phyloP scores from a whole-genome alignment of 53 echinoderm and acorn worm species.

The Glandiceps talaboti region DNA sequence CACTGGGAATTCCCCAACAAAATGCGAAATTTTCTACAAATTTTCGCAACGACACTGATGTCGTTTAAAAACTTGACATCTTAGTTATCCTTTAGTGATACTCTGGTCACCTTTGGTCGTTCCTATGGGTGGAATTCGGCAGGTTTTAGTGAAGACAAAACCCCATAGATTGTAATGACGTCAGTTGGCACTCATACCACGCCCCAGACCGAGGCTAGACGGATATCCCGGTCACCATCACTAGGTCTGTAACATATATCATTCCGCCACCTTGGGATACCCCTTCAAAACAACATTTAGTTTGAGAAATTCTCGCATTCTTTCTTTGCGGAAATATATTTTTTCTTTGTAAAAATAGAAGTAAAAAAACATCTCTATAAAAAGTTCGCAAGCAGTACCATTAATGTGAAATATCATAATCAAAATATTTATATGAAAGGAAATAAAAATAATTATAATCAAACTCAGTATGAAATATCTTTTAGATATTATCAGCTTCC shows the following conservation, averaged over 20 bases:
- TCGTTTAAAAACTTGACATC: not conserved
- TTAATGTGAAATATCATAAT: too few relatives aligned
- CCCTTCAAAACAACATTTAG: not conserved
- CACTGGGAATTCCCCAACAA: constrained; percentile 1
- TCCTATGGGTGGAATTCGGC: not conserved
- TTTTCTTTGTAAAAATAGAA: too few relatives aligned
- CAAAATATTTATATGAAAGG: too few relatives aligned
- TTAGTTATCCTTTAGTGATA: not conserved
- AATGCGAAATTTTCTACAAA: not conserved
- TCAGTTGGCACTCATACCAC: not conserved
- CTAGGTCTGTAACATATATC: not conserved
- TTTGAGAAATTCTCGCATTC: too few relatives aligned
- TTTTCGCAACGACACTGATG: not conserved
- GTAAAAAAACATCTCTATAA: too few relatives aligned
- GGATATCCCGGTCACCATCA: not conserved
- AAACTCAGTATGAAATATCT: too few relatives aligned
- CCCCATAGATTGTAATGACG: not conserved
- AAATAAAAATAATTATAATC: too few relatives aligned
- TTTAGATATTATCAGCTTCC: too few relatives aligned
- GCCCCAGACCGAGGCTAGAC: constrained; percentile 1
- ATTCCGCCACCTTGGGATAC: not conserved
- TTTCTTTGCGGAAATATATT: too few relatives aligned
- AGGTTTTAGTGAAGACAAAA: not conserved
- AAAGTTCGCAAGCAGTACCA: too few relatives aligned
- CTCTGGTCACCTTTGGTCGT: not conserved